Conservation (phyloP, 2,113 vertebrate genomes). For the Triplophysa dalaica region DNA sequence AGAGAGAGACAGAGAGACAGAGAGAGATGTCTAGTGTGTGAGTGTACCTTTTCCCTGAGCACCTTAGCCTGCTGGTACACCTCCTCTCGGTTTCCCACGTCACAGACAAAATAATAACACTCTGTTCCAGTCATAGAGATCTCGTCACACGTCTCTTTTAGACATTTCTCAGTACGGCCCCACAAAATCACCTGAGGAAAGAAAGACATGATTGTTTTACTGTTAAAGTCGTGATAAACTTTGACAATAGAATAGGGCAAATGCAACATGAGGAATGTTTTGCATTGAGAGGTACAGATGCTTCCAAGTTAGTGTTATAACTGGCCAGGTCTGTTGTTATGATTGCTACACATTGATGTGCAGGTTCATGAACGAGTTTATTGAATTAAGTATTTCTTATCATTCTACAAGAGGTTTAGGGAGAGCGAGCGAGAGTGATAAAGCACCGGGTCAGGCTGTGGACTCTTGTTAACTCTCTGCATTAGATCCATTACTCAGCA, state of each 20-base stretch:
- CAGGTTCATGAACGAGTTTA: constrained; percentile 30
- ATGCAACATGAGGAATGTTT: background rate
- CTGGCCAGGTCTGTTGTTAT: background rate
- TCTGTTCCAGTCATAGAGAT: constrained; percentile 87
- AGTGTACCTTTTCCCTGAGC: constrained; percentile 88
- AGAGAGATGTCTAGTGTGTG: background rate
- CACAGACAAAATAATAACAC: constrained; percentile 93
- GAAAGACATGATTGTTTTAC: background rate
- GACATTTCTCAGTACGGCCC: constrained; percentile 94
- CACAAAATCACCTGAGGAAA: constrained; percentile 88
- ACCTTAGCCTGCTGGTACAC: constrained; percentile 94
- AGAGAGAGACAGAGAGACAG: too few relatives aligned
- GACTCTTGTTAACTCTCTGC: constrained; percentile 53
- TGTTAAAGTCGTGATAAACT: background rate
- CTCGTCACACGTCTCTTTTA: constrained; percentile 88
- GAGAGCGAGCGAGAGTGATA: constrained; percentile 56
- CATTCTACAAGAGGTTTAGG: constrained; percentile 29
- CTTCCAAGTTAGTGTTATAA: background rate
- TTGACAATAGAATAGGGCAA: background rate
- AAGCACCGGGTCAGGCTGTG: constrained; percentile 67
- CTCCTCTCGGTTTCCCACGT: constrained; percentile 94
- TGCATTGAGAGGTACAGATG: background rate
- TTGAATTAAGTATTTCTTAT: constrained; percentile 42
- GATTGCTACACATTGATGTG: constrained; percentile 16
- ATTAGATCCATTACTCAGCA: constrained; percentile 79